Evolutionary conservation across 2,888 invertebrate genomes (phyloP).

Genomic region (Cephalotes varians): DNA sequence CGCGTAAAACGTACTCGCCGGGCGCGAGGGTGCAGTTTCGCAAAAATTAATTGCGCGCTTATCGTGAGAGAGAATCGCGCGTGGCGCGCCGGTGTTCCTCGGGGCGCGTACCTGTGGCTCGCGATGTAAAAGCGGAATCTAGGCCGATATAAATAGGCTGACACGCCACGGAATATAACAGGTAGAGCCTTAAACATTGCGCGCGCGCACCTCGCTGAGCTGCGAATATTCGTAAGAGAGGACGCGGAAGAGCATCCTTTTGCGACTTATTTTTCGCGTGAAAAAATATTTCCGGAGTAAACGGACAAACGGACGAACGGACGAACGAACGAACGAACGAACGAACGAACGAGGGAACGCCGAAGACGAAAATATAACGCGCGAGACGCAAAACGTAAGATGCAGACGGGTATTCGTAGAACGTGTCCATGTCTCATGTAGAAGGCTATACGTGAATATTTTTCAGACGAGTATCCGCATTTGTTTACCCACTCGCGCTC

Average conservation of each 20-base stretch:
- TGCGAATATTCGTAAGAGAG: slow-evolving; percentile 60
- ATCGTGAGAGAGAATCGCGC: slow-evolving; percentile 83
- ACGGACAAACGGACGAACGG: no score
- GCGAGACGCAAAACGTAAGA: slow-evolving; percentile 2
- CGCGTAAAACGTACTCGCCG: slow-evolving; percentile 32
- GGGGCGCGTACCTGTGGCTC: slow-evolving; percentile 76
- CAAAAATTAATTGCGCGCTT: slow-evolving; percentile 78
- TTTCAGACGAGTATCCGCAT: neutral
- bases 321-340: no score
- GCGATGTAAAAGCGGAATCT: slow-evolving; percentile 85
- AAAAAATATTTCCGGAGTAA: slow-evolving; percentile 31
- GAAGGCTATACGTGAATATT: neutral
- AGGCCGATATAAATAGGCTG: slow-evolving; percentile 86
- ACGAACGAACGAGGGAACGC: no score
- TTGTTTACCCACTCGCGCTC: neutral
- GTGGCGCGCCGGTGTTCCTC: slow-evolving; percentile 69
- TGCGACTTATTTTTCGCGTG: slow-evolving; percentile 53
- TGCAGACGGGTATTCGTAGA: neutral
- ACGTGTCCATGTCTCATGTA: neutral
- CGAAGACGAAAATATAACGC: neutral
- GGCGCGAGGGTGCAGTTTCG: slow-evolving; percentile 73
- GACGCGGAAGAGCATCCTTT: neutral
- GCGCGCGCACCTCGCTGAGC: slow-evolving; percentile 54
- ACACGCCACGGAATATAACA: slow-evolving; percentile 83
- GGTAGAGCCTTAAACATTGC: slow-evolving; percentile 82